phyloP scores from a whole-genome alignment of 1,140 invertebrate genomes.

The Stratiolaelaps scimitus region DNA sequence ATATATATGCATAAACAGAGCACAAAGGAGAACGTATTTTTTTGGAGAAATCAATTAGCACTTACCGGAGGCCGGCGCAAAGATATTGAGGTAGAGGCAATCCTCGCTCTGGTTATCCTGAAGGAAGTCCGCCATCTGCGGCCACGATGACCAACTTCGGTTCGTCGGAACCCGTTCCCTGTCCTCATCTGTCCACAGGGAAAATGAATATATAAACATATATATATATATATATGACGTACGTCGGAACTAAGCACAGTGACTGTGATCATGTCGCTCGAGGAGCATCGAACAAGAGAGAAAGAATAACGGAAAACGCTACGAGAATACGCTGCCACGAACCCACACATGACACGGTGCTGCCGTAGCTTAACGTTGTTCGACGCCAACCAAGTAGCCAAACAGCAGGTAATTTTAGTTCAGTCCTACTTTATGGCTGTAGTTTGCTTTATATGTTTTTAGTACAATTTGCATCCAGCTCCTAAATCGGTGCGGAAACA shows the following conservation, averaged over 20 bases:
- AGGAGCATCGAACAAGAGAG: neutral
- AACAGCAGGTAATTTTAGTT: too few relatives aligned
- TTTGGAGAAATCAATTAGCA: slow-evolving; percentile 26
- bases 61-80: slow-evolving; percentile 51
- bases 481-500: too few relatives aligned
- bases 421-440: too few relatives aligned
- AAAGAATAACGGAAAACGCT: too few relatives aligned
- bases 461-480: too few relatives aligned
- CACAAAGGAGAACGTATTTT: neutral
- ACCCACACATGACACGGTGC: too few relatives aligned
- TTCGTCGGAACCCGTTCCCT: neutral
- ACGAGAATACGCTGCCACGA: too few relatives aligned
- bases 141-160: neutral
- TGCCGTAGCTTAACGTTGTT: too few relatives aligned
- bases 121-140: slow-evolving; percentile 32
- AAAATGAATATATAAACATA: slow-evolving; percentile 35
- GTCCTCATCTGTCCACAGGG: slow-evolving; percentile 1
- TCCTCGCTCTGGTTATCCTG: slow-evolving; percentile 73
- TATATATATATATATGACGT: too few relatives aligned
- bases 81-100: slow-evolving; percentile 83
- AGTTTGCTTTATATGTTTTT: too few relatives aligned
- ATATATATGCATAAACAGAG: too few relatives aligned
- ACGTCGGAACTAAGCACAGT: slow-evolving; percentile 39
- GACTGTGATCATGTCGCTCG: slow-evolving; percentile 35
- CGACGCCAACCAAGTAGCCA: too few relatives aligned